Evolutionary conservation across 2,113 vertebrate species (phyloP), one percentile per base, ranked within the genome.

Genomic region (Laticauda laticaudata): DNA sequence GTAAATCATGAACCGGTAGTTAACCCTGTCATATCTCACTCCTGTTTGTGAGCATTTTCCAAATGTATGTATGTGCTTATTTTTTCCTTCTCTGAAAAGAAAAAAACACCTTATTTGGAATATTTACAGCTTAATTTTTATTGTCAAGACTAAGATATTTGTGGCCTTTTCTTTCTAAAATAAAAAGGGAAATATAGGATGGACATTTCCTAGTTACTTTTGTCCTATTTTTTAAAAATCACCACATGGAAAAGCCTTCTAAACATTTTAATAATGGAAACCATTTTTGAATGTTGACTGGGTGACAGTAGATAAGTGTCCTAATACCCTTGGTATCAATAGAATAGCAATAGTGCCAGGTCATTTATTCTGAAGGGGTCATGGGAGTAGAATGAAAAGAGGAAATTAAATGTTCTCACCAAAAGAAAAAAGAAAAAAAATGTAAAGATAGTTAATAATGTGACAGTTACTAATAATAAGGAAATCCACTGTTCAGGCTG

Each of bases 331-430:
- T 94, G 89, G 94, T 24, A 91, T 96, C 94, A 93, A 93, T 90
- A 57, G 95, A 92, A 57, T 94, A 94, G 96, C 95, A 88, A 93
- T 88, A 94, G 94, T 48, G 93, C 75, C 94, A 92, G 92, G 95
- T 93, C 94, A 91, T 95, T 96, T 95, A 96, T 94, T 92, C 94
- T 96, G 92, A 91, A 94, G 92, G 69, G 95, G 94, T 96, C 93
- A 95, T 92, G 95, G 53, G 93, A 94, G 14, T 29, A 90, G 89
- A 95, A 95, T 93, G 96, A 96, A 95, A 96, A 97, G 94, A 97
- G 96, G 97, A 98, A 98, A 97, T 97, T 95, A 97, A 98, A 97
- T 90, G 93, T 89, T 94, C 95, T 95, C 96, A 94, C 95, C 95
- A 54, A 96, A 95, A 96, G 96, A 64, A 94, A 95, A 93, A 69